phyloP scores from a whole-genome alignment of 2,888 invertebrate species.

The Dryobotodes eremita region DNA sequence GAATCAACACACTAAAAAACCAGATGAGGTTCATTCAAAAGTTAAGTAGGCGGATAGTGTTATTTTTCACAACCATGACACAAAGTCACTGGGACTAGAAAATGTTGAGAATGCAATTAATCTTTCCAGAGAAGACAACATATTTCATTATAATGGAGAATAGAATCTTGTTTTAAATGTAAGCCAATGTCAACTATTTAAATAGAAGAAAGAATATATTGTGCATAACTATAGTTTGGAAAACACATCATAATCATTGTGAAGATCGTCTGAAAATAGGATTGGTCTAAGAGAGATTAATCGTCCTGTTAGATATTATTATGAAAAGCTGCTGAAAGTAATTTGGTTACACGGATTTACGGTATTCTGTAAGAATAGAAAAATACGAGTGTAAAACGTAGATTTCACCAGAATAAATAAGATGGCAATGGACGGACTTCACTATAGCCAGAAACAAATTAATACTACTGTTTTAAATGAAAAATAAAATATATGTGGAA shows the following conservation, averaged over 20 bases:
- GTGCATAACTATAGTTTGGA: slow-evolving; percentile 44
- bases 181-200: slow-evolving; percentile 78
- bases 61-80: slow-evolving; percentile 69
- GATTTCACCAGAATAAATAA: not conserved
- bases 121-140: slow-evolving; percentile 75
- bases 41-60: slow-evolving; percentile 64
- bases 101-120: slow-evolving; percentile 74
- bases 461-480: not conserved
- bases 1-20: slow-evolving; percentile 32
- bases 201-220: slow-evolving; percentile 71
- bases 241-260: slow-evolving; percentile 39
- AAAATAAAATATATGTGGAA: not conserved
- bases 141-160: slow-evolving; percentile 73
- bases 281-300: not conserved
- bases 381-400: not conserved
- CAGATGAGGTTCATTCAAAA: slow-evolving; percentile 64
- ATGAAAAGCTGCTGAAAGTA: slow-evolving; percentile 1
- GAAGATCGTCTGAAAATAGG: slow-evolving; percentile 29
- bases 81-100: slow-evolving; percentile 62
- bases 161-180: slow-evolving; percentile 76
- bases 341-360: not conserved
- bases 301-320: not conserved
- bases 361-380: not conserved
- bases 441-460: not conserved
- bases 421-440: not conserved